Evolutionary conservation across 2,113 vertebrate species (phyloP).

Genomic region (Marcusenius ussheri): DNA sequence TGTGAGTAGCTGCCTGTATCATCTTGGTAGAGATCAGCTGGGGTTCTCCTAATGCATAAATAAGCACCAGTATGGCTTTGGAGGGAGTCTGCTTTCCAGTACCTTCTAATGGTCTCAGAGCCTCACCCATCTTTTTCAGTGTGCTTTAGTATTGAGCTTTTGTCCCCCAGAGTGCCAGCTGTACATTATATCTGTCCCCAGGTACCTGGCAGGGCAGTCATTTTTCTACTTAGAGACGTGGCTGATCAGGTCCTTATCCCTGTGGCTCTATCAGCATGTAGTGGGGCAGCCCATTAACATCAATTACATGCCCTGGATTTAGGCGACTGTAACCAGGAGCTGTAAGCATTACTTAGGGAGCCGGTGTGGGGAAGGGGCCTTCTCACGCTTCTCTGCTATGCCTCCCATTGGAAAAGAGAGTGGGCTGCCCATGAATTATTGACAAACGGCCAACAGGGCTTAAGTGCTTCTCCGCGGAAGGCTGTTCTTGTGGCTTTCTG

Average conservation of each 20-base stretch:
- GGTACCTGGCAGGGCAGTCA: slow-evolving; percentile 44
- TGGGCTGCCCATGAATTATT: slow-evolving; percentile 57
- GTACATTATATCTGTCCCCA: slow-evolving; percentile 50
- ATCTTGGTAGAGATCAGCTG: background rate
- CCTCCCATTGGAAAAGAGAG: slow-evolving; percentile 29
- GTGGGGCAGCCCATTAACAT: slow-evolving; percentile 45
- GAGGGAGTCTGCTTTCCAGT: slow-evolving; percentile 1
- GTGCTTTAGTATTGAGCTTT: background rate
- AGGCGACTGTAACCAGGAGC: slow-evolving; percentile 34
- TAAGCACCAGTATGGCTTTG: slow-evolving; percentile 34
- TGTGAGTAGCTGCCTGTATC: background rate
- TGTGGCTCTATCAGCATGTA: slow-evolving; percentile 40
- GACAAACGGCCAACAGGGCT: slow-evolving; percentile 49
- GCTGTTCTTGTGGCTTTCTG: slow-evolving; percentile 5
- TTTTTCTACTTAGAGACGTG: slow-evolving; percentile 19
- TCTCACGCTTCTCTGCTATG: slow-evolving; percentile 43
- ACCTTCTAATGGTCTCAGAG: slow-evolving; percentile 21
- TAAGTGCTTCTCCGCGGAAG: slow-evolving; percentile 43
- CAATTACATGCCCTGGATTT: slow-evolving; percentile 52
- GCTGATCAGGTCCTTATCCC: background rate
- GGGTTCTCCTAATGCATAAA: background rate
- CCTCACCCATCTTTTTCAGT: background rate
- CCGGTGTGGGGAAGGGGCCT: slow-evolving; percentile 31
- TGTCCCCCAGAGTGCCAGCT: slow-evolving; percentile 28
- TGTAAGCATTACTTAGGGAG: slow-evolving; percentile 43